Base-by-base conservation (phyloP, 2,888 invertebrate species). In the Rhamnusium bicolor region DNA sequence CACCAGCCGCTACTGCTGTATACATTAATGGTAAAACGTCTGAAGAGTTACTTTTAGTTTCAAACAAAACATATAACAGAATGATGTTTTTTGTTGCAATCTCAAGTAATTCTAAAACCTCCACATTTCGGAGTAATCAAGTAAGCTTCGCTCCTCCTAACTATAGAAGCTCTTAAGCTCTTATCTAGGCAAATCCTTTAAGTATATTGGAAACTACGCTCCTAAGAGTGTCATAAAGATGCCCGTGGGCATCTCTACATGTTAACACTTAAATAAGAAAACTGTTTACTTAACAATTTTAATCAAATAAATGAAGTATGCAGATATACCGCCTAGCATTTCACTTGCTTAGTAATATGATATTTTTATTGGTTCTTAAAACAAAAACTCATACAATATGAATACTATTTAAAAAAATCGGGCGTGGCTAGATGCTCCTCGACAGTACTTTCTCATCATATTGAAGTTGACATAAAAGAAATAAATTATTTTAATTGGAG, bases 291-390 rank as follows among this genome's bases (percentile, higher is more conserved):
- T 24, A 56, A 56, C 10, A 46, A 27, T 8, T 67, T 67, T 67
- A 67, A 67, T 67, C 67, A 67, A 67, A 32, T 46, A 40, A 65
- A 32, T 46, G 54, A 65, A 65, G 67, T 54, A 65, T 32, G 18
- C 51, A 24, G 27, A 53, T 16, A 49, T 29, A 32, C 46, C 29
- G 14, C 27, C 12, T 5, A 10, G 40, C 40, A 24, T 4, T 4
- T 40, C n/a, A 32, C 12, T 40, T 40, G 12, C 40, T 40, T n/a
- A n/a, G 3, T 4, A 40, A n/a, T 40, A n/a, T 5, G n/a, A 4
- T n/a, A 12, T n/a, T 40, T 40, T n/a, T 40, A 4, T 40, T 40
- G 12, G 40, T 4, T 40, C 3, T 40, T 40, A n/a, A 4, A 40
- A 40, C n/a, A 4, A 0, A 40, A 40, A 40, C n/a, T 40, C 40